Evolutionary conservation across 37 sponge, comb jelly and placozoan species (phyloP), one percentile per base, ranked within the genome.

Genomic region (Spongilla lacustris): DNA sequence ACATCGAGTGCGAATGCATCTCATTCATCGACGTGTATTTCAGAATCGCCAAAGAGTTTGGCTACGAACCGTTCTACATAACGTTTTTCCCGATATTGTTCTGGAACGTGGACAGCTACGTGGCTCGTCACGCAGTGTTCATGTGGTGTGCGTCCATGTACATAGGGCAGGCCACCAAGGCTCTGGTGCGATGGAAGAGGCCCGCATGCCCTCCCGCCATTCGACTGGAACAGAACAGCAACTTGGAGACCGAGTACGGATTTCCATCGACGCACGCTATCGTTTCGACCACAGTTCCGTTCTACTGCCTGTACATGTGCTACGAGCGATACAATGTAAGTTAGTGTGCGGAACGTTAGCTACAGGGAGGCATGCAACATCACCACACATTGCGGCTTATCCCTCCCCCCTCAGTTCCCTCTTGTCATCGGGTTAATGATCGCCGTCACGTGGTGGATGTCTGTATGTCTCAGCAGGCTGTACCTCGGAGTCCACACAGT

Each of bases 191-290:
- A 27, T 86, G 83, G 71, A 79, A 71, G 9, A 77, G 98, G 19
- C 98, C 98, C 22, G 74, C 92, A 0, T 86, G 82, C 66, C 95
- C 95, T 12, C 94, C 98, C 22, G 92, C 77, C 4, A 69, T 90
- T 38, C 70, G 90, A 38, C 82, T 95, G 41, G 96, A 97, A 48
- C 27, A 87, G 4, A 89, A 93, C 69, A 82, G 86, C 8, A 73
- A 46, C 19, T 71, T 91, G 14, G 90, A 92, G 69, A 76, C 82
- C 0, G 98, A 97, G 84, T 97, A 93, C 87, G 98, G 98, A 10
- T 91, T 95, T 48, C 98, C 98, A 32, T 95, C 96, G 41, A 97
- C 98, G 4, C 98, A 97, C 74, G 94, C 98, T 41, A 95, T 83
- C 58, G 94, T 95, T 9, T 91, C 85, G 2, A 89, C 94, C 1